Conservation (phyloP, 2,113 vertebrate genomes). For the Todiramphus saurophagus region DNA sequence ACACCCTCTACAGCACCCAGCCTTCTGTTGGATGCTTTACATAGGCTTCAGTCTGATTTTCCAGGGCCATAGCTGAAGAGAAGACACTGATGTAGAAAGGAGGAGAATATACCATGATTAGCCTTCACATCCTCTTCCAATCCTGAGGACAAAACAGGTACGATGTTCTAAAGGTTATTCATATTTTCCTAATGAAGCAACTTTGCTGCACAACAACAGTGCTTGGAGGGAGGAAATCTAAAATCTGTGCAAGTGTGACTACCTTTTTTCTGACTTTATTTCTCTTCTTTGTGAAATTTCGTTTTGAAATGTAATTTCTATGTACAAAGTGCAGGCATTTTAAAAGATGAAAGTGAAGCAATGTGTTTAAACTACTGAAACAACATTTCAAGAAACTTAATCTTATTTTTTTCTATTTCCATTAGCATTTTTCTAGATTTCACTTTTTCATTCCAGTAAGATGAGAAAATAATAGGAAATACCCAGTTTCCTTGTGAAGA, state of each 20-base stretch:
- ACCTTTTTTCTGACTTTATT: not conserved
- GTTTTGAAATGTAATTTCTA: not conserved
- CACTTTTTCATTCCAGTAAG: not conserved
- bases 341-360: not conserved
- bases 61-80: not conserved
- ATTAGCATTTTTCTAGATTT: not conserved
- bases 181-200: not conserved
- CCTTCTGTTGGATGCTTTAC: not conserved
- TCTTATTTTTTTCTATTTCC: not conserved
- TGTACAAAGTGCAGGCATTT: not conserved
- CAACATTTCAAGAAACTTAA: not conserved
- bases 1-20: not conserved
- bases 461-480: not conserved
- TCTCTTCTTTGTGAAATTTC: slow-evolving; percentile 4
- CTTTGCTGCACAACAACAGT: not conserved
- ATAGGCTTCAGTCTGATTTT: not conserved
- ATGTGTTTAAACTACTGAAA: not conserved
- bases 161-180: not conserved
- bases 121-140: not conserved
- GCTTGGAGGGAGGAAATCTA: not conserved
- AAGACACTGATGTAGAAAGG: not conserved
- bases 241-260: not conserved
- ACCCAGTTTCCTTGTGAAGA: not conserved
- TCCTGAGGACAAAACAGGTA: not conserved
- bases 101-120: not conserved